A percentile compares a stretch with the other conserved stretches of the same genome.
Conservation (phyloP, 2,888 invertebrate genomes). For the Danaus chrysippus region DNA sequence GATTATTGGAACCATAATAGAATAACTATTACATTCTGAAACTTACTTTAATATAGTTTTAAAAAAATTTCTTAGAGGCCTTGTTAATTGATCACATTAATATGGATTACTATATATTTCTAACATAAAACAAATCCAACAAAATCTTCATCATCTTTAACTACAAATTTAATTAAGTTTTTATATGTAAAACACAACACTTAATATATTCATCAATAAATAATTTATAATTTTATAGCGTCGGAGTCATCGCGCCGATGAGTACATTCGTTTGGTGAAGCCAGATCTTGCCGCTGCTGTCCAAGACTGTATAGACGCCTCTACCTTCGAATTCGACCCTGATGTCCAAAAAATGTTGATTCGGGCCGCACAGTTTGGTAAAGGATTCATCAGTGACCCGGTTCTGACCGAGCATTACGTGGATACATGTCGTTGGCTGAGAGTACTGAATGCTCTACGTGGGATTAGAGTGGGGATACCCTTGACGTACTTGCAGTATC, state of each 20-base stretch:
- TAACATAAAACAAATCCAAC: too few species aligned
- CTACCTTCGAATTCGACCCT: conserved; percentile 92
- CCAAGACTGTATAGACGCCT: conserved; percentile 94
- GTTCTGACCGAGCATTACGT: conserved; percentile 88
- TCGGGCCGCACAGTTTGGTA: conserved; percentile 96
- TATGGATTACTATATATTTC: too few species aligned
- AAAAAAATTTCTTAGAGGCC: too few species aligned
- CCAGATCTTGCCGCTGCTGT: conserved; percentile 90
- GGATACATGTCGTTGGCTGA: conserved; percentile 88
- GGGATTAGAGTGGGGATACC: conserved; percentile 93
- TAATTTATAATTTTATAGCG: conserved; percentile 68
- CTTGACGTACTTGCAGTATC: conserved; percentile 93
- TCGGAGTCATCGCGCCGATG: conserved; percentile 94
- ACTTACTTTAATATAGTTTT: too few species aligned
- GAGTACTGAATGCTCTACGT: conserved; percentile 94
- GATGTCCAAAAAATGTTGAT: conserved; percentile 93
- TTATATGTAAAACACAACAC: background rate
- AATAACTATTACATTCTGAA: too few species aligned
- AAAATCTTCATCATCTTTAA: too few species aligned
- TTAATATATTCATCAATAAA: background rate
- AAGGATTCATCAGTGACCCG: conserved; percentile 90
- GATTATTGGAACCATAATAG: too few species aligned
- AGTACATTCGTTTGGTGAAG: conserved; percentile 93
- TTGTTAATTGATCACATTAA: too few species aligned
- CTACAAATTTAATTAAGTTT: too few species aligned